phyloP scores from a whole-genome alignment of 2,113 vertebrate species.

The Phainopepla nitens region DNA sequence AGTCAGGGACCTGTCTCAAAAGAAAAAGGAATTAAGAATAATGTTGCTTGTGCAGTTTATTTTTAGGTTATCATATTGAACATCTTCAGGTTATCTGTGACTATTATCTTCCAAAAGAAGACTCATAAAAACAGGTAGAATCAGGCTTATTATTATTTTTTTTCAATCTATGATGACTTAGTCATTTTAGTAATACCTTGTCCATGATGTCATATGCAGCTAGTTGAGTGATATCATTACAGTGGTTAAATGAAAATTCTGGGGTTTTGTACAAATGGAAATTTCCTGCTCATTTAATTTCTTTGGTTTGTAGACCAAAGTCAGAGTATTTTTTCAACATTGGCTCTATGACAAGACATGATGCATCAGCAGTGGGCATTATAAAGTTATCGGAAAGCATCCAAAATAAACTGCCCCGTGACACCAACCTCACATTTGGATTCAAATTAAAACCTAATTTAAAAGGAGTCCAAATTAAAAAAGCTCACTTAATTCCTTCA shows the following conservation, averaged over 20 bases:
- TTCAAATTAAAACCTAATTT: slow-evolving; percentile 87
- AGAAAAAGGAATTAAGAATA: neutral
- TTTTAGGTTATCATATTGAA: neutral
- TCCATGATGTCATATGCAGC: neutral
- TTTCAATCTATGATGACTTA: neutral
- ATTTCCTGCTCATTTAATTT: neutral
- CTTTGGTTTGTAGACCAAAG: neutral
- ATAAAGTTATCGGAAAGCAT: slow-evolving; percentile 49
- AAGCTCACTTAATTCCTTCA: slow-evolving; percentile 80
- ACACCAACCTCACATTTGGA: slow-evolving; percentile 64
- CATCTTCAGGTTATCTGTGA: neutral
- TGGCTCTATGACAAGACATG: neutral
- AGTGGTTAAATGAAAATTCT: neutral
- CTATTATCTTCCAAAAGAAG: neutral
- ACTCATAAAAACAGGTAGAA: neutral
- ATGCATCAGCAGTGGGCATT: neutral
- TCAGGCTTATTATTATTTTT: neutral
- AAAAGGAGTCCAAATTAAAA: slow-evolving; percentile 69
- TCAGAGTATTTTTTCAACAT: neutral
- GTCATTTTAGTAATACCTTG: neutral
- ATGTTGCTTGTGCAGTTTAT: neutral
- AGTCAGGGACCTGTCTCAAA: neutral
- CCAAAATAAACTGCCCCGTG: slow-evolving; percentile 60
- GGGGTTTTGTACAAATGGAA: neutral
- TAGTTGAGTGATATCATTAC: neutral